Base-by-base conservation (phyloP, 1,140 invertebrate genomes). In the Drosophila sturtevanti region DNA sequence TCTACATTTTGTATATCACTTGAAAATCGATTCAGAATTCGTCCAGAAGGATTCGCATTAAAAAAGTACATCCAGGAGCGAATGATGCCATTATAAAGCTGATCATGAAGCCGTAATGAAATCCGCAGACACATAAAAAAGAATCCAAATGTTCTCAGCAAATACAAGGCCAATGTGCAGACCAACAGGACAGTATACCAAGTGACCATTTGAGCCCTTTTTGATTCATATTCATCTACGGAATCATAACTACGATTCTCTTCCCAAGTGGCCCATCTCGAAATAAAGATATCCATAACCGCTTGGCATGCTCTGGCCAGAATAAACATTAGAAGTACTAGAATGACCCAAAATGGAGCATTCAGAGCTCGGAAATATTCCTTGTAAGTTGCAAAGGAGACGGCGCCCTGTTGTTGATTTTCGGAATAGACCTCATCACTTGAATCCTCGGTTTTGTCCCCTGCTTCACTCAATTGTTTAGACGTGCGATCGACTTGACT, bases 11-110 rank as follows among this genome's bases (percentile, higher is more conserved):
- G 96, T 79, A 97, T 94, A 87, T 98, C 97, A 90, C 96, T 96
- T 0, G 96, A 96, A 92, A 97, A 97, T 27, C 96, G 92, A 89
- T 98, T 98, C 1, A 98, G 92, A 58, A 98, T 96, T 12, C 96
- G 92, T 11, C 96, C 96, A 73, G 93, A 93, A 1, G 96, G 95
- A 92, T 98, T 98, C 0, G 94, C 96, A 86, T 98, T 97, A 92
- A 98, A 98, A 91, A 98, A 98, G 10, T 94, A 93, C 94, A 98
- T 97, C 0, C 95, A 96, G 0, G 96, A 95, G 9, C 95, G 93
- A 27, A 97, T 94, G 0, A 98, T 94, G 54, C 95, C 95, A 9
- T 93, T 92, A 87, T 98, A 98, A 95, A 98, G 97, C 12, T 91
- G 93, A 86, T 98, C 96, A 84, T 98, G 98, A 4, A 97, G 91